Evolutionary conservation across 1,140 invertebrate genomes (phyloP).

Genomic region (Halesus radiatus): DNA sequence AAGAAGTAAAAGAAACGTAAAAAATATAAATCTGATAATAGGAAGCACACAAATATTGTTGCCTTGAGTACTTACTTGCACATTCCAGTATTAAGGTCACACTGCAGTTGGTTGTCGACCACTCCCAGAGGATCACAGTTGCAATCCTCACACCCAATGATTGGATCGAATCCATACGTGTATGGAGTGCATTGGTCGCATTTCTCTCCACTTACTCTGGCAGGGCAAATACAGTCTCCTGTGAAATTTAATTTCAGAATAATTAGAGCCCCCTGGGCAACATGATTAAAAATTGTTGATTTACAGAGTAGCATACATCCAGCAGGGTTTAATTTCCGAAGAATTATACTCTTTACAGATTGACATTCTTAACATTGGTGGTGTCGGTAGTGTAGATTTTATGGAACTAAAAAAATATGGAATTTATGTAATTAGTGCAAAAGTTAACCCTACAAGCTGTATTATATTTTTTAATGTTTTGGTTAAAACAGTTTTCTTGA

Average conservation of each 20-base stretch:
- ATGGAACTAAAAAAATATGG: too few species aligned
- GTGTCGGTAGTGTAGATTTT: too few species aligned
- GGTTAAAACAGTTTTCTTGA: too few species aligned
- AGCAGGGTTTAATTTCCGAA: too few species aligned
- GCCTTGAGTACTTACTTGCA: slow-evolving; percentile 73
- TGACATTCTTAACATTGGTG: too few species aligned
- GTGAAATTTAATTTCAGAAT: background rate
- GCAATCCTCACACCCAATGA: slow-evolving; percentile 96
- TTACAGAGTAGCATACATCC: too few species aligned
- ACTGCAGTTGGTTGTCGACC: slow-evolving; percentile 82
- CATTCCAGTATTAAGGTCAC: slow-evolving; percentile 87
- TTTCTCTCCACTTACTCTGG: slow-evolving; percentile 83
- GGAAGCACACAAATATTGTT: background rate
- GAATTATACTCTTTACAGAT: too few species aligned
- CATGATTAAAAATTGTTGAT: too few species aligned
- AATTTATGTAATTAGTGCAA: too few species aligned
- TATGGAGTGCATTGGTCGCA: slow-evolving; percentile 91
- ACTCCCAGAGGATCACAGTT: slow-evolving; percentile 90
- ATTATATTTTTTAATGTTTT: too few species aligned
- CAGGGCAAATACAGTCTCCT: slow-evolving; percentile 86
- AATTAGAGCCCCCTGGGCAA: too few species aligned
- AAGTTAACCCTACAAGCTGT: too few species aligned
- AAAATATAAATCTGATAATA: background rate
- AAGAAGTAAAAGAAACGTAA: slow-evolving; percentile 56
- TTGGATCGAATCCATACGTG: slow-evolving; percentile 95